Conservation (phyloP, 2,113 vertebrate species). For the Orientallactaga bullata region DNA sequence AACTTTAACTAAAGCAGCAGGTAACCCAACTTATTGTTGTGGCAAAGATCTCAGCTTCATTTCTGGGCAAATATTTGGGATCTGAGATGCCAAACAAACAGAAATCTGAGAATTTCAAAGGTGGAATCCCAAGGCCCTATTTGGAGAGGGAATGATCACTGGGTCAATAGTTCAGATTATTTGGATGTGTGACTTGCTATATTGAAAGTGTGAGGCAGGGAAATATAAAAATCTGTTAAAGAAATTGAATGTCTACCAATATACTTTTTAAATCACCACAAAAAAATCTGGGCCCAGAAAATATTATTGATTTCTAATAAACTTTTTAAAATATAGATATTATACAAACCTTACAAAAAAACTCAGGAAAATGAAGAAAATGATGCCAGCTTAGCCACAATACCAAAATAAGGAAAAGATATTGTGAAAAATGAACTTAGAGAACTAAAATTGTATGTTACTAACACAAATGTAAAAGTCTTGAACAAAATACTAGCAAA, state of each 20-base stretch:
- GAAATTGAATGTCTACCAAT: not conserved
- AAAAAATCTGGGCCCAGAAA: not conserved
- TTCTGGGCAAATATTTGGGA: not conserved
- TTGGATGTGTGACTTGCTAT: not conserved
- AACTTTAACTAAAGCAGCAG: not conserved
- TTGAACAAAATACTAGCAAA: not conserved
- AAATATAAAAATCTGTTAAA: not conserved
- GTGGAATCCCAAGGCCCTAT: not conserved
- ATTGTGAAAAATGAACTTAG: constrained; percentile 1
- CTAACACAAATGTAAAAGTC: not conserved
- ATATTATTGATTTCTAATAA: not conserved
- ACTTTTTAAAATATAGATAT: not conserved
- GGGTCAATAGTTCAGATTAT: not conserved
- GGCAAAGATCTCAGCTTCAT: not conserved
- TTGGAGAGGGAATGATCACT: not conserved
- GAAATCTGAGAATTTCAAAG: not conserved
- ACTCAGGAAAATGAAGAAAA: constrained; percentile 24
- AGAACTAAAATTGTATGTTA: not conserved
- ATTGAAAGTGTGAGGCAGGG: not conserved
- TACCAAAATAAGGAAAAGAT: not conserved
- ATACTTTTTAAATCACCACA: not conserved
- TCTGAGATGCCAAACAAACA: not conserved
- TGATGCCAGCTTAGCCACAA: not conserved
- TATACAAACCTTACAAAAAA: not conserved
- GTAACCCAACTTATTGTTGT: not conserved